Evolutionary conservation across 1,140 invertebrate species (phyloP).

Genomic region (Drosophila rufa): DNA sequence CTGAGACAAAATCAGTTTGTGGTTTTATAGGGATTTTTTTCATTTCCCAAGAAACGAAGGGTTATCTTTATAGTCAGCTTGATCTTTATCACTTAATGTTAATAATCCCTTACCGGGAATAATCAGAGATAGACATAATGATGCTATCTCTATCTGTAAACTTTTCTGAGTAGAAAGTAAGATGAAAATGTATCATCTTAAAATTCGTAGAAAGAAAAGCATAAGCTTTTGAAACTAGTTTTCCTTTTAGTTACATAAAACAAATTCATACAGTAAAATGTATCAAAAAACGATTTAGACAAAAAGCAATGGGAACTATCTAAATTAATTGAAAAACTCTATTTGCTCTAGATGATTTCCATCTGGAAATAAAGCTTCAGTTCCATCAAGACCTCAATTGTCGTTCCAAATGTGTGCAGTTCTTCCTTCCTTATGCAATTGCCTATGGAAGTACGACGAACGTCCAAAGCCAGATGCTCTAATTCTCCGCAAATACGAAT

Average conservation of each 20-base stretch:
- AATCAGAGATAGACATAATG: too few relatives aligned
- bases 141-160: too few relatives aligned
- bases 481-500: neutral
- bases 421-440: conserved; percentile 26
- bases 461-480: neutral
- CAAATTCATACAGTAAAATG: too few relatives aligned
- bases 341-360: neutral
- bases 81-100: too few relatives aligned
- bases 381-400: neutral
- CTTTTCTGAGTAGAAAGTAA: neutral
- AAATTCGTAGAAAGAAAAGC: neutral
- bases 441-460: neutral
- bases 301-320: too few relatives aligned
- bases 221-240: neutral
- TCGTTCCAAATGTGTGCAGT: conserved; percentile 6
- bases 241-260: neutral
- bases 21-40: neutral
- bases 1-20: neutral
- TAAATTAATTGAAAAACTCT: neutral
- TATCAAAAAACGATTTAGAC: neutral
- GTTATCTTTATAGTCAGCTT: neutral
- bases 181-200: neutral
- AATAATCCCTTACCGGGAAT: too few relatives aligned
- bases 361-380: neutral
- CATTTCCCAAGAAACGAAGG: neutral